Evolutionary conservation across 2,797 vertebrate species (phyloP), one percentile per base, ranked within the genome.

Genomic region (Lacerta agilis): DNA sequence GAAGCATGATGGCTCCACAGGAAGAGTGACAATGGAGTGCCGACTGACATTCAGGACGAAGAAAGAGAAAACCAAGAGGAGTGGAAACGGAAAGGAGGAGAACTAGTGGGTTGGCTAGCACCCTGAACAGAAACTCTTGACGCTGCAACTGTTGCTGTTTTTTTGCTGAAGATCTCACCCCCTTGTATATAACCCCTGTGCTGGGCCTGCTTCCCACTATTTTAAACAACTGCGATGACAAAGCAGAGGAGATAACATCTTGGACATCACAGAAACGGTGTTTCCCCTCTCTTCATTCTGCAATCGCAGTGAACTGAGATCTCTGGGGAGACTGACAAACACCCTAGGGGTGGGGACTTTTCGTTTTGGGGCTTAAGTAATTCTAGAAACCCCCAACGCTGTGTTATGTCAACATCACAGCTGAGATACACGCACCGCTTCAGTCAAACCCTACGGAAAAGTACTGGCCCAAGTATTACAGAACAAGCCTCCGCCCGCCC

Each of bases 381-480:
- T 79, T 49, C 64, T 38, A 86, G 76, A 86, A 86, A 69, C 38
- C 64, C 84, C 84, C 75, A n/a, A 43, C 1, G n/a, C 11, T 55
- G 45, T 9, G 15, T 83, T 3, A 64, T n/a, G 17, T 76, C 72
- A 85, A 85, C 72, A n/a, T 43, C 18, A 45, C 55, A 6, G n/a
- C 33, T 38, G 20, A 75, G 15, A 85, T 25, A 2, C 2, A 20
- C 73, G 27, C 33, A 5, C 10, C 9, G 13, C n/a, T 58, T 73
- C 25, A 38, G 29, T 64, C 17, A 45, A 20, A n/a, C 27, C 3
- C 11, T 36, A 18, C 29, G 76, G 76, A 86, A 79, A 86, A 86
- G 29, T 49, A 86, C 49, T 5, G 45, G 33, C 3, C 41, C 38
- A 20, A 43, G 41, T 0, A 17, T 25, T 25, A 13, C 49, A 55